These are phyloP conservation scores for Protonemura montana DNA, from an alignment of 2,888 invertebrate genomes.

Conservation along the genomic window DNA sequence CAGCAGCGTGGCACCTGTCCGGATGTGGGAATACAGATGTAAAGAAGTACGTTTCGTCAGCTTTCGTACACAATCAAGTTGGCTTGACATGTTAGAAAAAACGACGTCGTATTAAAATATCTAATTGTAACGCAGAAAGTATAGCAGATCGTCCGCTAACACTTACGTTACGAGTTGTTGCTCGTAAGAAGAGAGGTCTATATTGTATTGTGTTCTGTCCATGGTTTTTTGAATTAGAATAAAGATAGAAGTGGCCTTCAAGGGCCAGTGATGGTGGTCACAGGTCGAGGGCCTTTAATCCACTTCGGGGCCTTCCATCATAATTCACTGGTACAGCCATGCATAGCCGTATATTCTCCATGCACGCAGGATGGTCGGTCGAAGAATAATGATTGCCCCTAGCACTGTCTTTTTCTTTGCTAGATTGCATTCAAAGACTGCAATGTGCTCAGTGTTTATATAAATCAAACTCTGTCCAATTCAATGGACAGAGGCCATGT, in stretches of 20 bases:
- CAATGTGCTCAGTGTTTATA: not conserved
- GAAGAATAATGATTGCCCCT: conserved; percentile 2
- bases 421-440: not conserved
- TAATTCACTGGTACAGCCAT: not conserved
- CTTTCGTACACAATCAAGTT: not conserved
- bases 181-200: not conserved
- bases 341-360: not conserved
- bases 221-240: conserved; percentile 12
- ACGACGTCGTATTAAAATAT: not conserved
- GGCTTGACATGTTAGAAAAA: not conserved
- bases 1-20: conserved; percentile 38
- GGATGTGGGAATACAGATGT: conserved; percentile 43
- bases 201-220: not conserved
- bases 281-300: conserved; percentile 12
- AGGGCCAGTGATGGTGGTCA: conserved; percentile 3
- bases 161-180: not conserved
- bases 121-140: not conserved
- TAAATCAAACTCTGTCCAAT: not conserved
- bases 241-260: conserved; percentile 12
- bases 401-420: not conserved
- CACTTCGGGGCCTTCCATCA: not conserved
- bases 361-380: not conserved
- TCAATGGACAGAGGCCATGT: not conserved
- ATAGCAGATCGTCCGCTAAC: not conserved
- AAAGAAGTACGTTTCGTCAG: conserved; percentile 19